These are phyloP conservation scores for Ophion costatus DNA, from an alignment of 2,888 invertebrate genomes.

Conservation along the genomic window DNA sequence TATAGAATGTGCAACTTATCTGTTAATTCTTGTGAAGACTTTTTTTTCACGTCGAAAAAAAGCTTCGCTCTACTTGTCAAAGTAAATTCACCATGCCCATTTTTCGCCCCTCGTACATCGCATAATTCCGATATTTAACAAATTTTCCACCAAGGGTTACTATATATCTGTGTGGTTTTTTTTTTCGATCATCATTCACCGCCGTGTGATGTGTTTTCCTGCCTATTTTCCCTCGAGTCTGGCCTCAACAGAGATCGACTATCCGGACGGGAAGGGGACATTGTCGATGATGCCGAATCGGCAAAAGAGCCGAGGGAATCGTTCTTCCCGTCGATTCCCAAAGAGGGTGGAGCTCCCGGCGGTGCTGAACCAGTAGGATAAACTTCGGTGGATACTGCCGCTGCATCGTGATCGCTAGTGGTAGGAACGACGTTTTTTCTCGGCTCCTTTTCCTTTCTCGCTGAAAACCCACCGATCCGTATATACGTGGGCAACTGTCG, in stretches of 20 bases:
- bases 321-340: slow-evolving; percentile 44
- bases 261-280: slow-evolving; percentile 11
- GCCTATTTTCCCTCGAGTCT: not conserved
- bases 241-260: not conserved
- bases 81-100: too few relatives aligned
- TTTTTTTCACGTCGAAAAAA: too few relatives aligned
- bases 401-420: slow-evolving; percentile 33
- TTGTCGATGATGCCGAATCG: slow-evolving; percentile 20
- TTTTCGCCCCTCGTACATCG: not conserved
- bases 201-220: not conserved
- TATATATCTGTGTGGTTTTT: not conserved
- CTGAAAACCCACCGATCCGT: slow-evolving; percentile 32
- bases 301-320: slow-evolving; percentile 35
- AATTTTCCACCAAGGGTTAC: not conserved
- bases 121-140: not conserved
- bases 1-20: too few relatives aligned
- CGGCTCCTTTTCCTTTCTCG: slow-evolving; percentile 28
- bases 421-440: slow-evolving; percentile 6
- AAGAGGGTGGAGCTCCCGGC: slow-evolving; percentile 41
- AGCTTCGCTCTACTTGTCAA: too few relatives aligned
- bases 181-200: not conserved
- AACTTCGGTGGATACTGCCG: slow-evolving; percentile 44
- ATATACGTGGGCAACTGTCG: slow-evolving; percentile 20
- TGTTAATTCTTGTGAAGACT: too few relatives aligned
- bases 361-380: slow-evolving; percentile 61